These are phyloP conservation scores for Octonoba sinensis DNA, from an alignment of 2,888 invertebrate species.

Conservation along the genomic window DNA sequence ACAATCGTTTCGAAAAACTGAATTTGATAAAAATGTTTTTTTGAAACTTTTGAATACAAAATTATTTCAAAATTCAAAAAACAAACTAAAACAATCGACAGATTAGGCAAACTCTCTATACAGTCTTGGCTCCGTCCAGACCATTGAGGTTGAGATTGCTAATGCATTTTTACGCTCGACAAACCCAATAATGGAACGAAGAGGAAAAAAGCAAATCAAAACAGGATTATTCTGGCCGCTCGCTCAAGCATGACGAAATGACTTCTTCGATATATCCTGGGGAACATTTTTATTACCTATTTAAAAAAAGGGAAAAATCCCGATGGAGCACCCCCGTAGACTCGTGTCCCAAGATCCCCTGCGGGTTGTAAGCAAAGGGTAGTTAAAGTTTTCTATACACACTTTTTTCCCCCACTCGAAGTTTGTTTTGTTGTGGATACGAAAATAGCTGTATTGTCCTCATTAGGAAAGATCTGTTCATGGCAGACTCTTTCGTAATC, in stretches of 20 bases:
- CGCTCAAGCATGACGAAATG: constrained; percentile 53
- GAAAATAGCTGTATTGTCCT: constrained; percentile 22
- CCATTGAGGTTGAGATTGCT: not conserved
- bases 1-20: no score
- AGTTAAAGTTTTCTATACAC: not conserved
- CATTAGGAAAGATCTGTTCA: constrained; percentile 15
- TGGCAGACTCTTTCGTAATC: no score
- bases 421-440: constrained; percentile 11
- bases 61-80: no score
- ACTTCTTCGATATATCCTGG: constrained; percentile 28
- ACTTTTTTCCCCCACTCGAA: no score
- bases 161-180: constrained; percentile 37
- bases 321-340: not conserved
- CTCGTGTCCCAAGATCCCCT: constrained; percentile 39
- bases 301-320: constrained; percentile 25
- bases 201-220: constrained; percentile 27
- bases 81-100: no score
- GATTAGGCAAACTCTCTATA: no score
- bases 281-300: constrained; percentile 60
- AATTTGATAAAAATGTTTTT: no score
- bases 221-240: constrained; percentile 56
- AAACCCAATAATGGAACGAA: constrained; percentile 35
- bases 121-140: constrained; percentile 6
- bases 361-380: constrained; percentile 1
- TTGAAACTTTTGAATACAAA: no score